Evolutionary conservation across 1,140 invertebrate species (phyloP), one percentile per base, ranked within the genome.

Genomic region (Leptopilina boulardi): DNA sequence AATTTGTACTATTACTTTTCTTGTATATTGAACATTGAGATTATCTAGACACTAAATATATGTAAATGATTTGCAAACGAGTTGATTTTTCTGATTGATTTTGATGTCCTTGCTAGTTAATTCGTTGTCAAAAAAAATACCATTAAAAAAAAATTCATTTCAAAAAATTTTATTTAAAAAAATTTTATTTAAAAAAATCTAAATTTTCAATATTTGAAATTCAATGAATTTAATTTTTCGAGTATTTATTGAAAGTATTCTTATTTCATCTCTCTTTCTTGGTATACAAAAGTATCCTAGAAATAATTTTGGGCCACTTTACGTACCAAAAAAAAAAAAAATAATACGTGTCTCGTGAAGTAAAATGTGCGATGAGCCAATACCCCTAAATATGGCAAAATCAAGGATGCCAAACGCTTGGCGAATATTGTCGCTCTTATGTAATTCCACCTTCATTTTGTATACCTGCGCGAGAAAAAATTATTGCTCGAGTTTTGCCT

Each of bases 401-500:
- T 30, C 59, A 66, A 66, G 59, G 59, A 26, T 66, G 59, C 59
- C 59, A 30, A 66, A 30, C 11, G 23, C 59, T 11, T 66, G 59
- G 23, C 59, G 59, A 66, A 66, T 51, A 51, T 66, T 66, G 21
- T 66, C 59, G 26, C 56, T 59, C 56, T 59, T 59, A 59, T 23
- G 21, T 26, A 21, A 59, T 26, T 13, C 23, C 23, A 23, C 56
- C 56, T 59, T 59, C 21, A 59, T 26, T 13, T 59, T 59, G 56
- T 26, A 30, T 38, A 59, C 56, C 56, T 26, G 56, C 21, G 21
- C 21, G 21, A 59, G 56, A 59, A 59, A 59, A 59, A 59, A 21
- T 59, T 59, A 59, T 59, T 59, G 56, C 56, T 59, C 56, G 56
- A 66, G 59, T 66, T 66, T 30, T 23, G 59, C 21, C 59, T 66